These are phyloP conservation scores for Andrena marginata DNA, from an alignment of 2,888 invertebrate species.

Conservation along the genomic window DNA sequence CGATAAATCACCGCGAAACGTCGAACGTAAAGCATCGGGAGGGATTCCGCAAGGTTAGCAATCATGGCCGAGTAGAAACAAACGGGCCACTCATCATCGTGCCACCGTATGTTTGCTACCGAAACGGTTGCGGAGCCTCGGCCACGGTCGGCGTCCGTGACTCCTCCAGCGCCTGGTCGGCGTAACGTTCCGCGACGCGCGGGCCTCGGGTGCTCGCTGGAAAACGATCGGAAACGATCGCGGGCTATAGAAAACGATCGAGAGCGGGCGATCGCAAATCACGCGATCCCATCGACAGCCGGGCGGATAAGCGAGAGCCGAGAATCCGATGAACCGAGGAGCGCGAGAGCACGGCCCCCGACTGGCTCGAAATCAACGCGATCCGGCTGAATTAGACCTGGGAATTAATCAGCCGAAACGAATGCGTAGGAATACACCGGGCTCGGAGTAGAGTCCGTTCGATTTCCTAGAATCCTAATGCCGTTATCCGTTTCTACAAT, in stretches of 20 bases:
- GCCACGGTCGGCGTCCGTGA: constrained; percentile 47
- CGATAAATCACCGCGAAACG: constrained; percentile 64
- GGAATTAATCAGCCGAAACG: constrained; percentile 30
- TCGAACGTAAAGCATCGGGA: constrained; percentile 51
- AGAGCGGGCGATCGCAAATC: constrained; percentile 10
- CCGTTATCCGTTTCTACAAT: too few relatives aligned
- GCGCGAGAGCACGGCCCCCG: neutral
- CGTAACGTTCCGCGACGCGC: constrained; percentile 1
- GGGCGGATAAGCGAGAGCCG: constrained; percentile 6
- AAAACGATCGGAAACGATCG: constrained; percentile 7
- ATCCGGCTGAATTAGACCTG: constrained; percentile 11
- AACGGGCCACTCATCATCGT: constrained; percentile 67
- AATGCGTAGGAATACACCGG: neutral
- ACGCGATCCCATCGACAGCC: constrained; percentile 1
- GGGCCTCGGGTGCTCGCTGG: neutral
- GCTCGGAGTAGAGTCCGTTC: neutral
- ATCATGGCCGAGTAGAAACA: constrained; percentile 64
- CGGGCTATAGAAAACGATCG: neutral
- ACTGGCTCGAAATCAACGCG: constrained; percentile 19
- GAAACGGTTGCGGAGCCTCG: constrained; percentile 50
- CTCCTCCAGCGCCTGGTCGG: constrained; percentile 56
- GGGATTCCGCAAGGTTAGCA: constrained; percentile 59
- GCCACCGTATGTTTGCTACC: constrained; percentile 64
- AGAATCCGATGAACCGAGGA: constrained; percentile 2
- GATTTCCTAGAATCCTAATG: neutral